Evolutionary conservation across 2,888 invertebrate genomes (phyloP), one percentile per base, ranked within the genome.

Genomic region (Lepidocyrtoides sp.): DNA sequence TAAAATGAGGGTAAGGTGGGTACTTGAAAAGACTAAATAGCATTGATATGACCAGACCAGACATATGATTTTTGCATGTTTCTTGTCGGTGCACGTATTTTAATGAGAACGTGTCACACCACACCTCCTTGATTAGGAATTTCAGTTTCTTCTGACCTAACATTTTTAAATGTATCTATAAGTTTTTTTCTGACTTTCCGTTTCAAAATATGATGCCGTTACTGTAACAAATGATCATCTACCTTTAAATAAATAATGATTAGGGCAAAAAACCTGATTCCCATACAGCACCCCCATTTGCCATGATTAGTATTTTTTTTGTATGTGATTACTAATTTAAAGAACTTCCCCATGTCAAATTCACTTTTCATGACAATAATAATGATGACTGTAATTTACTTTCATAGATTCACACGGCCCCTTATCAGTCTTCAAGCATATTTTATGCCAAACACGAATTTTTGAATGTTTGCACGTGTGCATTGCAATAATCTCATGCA

Each of bases 311-410:
- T 7, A 36, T 32, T 32, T 54, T 81, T 48, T 81, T 77, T 77
- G 54, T 51, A 29, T 0, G 26, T 20, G 57, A 14, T 54, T 48
- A 77, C 29, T 51, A 77, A 51, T 77, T 77, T 51, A 7, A 17
- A 77, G n/a, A 60, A 17, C 60, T 81, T 82, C 83, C 83, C 36
- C 69, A 89, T 75, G 63, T 83, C 77, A 83, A 77, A 90, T 85
- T 90, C 90, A 90, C 90, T 90, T 90, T 90, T 90, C 79, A 90
- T 57, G 26, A 23, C 36, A 41, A 32, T 41, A 3, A 26, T 48
- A 23, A 60, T 41, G 29, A 79, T 20, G 51, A 2, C 41, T 2
- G 4, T 36, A 57, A 36, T 36, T 41, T 75, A 29, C 90, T 69
- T 32, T 60, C 10, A 1, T 8, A 23, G 57, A 20, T 17, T 89